These are phyloP conservation scores for Glyphotaelius pellucidus DNA, from an alignment of 2,888 invertebrate genomes.

Conservation along the genomic window DNA sequence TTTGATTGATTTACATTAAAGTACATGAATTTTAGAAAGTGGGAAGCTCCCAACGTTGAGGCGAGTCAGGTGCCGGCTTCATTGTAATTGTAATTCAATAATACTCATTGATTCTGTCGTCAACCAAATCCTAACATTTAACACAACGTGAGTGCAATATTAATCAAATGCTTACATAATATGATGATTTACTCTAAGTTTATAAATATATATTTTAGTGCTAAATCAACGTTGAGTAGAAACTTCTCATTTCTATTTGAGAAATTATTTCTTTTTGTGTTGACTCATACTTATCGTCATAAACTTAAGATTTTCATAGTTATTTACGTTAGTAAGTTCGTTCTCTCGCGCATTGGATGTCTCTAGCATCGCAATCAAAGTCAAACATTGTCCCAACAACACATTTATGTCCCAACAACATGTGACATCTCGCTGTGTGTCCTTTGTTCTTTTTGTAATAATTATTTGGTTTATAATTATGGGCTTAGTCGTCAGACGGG, in stretches of 20 bases:
- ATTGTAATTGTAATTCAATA: constrained; percentile 54
- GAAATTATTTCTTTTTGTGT: constrained; percentile 60
- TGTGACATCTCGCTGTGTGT: constrained; percentile 53
- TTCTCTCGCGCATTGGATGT: constrained; percentile 26
- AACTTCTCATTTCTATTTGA: constrained; percentile 54
- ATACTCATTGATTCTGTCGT: constrained; percentile 65
- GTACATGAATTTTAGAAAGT: constrained; percentile 37
- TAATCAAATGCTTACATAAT: constrained; percentile 58
- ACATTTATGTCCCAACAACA: neutral
- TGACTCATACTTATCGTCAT: constrained; percentile 63
- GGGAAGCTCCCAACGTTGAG: constrained; percentile 10
- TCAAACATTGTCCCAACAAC: constrained; percentile 16
- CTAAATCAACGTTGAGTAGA: constrained; percentile 57
- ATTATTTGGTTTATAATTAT: constrained; percentile 63
- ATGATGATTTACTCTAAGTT: constrained; percentile 36
- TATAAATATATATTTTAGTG: constrained; percentile 61
- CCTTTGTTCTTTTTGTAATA: constrained; percentile 63
- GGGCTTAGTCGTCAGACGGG: constrained; percentile 65
- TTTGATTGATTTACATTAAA: constrained; percentile 24
- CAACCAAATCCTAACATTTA: constrained; percentile 65
- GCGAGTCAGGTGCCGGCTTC: constrained; percentile 50
- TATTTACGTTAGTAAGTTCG: constrained; percentile 58
- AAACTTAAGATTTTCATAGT: constrained; percentile 61
- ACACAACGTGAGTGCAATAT: constrained; percentile 65
- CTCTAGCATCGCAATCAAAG: constrained; percentile 25